Percentiles rank a stretch among this genome's conserved stretches.
These are phyloP conservation scores for Nyctibius grandis DNA, from an alignment of 2,797 vertebrate genomes.

Conservation along the genomic window DNA sequence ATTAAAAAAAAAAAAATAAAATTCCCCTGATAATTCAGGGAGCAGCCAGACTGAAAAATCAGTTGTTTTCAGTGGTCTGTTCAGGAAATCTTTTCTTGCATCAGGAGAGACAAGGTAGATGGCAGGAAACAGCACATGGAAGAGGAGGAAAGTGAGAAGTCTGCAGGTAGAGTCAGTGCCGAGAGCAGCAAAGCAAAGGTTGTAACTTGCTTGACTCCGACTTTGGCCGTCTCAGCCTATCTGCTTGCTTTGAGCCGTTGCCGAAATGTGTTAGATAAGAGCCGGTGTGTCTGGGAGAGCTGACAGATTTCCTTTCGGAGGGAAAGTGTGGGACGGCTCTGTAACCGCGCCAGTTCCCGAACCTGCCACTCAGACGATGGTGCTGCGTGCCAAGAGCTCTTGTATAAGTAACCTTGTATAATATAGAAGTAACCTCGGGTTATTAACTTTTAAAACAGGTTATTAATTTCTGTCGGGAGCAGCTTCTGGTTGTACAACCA, in stretches of 20 bases:
- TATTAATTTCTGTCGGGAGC: neutral
- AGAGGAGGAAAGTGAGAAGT: neutral
- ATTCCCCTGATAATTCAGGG: neutral
- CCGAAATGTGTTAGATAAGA: neutral
- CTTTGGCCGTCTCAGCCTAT: neutral
- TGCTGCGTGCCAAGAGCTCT: neutral
- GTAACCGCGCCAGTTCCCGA: neutral
- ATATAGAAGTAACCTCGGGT: neutral
- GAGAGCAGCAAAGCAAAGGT: neutral
- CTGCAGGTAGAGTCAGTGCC: neutral
- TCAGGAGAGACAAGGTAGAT: neutral
- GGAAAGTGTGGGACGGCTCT: neutral
- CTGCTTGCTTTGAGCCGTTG: neutral
- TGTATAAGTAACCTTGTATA: neutral
- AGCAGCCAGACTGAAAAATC: neutral
- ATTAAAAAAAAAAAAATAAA: neutral
- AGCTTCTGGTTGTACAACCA: neutral
- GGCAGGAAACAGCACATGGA: neutral
- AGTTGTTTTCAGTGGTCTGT: neutral
- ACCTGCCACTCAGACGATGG: neutral
- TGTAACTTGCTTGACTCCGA: neutral
- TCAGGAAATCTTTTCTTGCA: neutral
- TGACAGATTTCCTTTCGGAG: neutral
- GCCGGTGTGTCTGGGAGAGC: neutral
- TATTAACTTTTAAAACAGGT: neutral